Evolutionary conservation across 2,113 vertebrate genomes (phyloP).

Genomic region (Ploceus nigricollis): DNA sequence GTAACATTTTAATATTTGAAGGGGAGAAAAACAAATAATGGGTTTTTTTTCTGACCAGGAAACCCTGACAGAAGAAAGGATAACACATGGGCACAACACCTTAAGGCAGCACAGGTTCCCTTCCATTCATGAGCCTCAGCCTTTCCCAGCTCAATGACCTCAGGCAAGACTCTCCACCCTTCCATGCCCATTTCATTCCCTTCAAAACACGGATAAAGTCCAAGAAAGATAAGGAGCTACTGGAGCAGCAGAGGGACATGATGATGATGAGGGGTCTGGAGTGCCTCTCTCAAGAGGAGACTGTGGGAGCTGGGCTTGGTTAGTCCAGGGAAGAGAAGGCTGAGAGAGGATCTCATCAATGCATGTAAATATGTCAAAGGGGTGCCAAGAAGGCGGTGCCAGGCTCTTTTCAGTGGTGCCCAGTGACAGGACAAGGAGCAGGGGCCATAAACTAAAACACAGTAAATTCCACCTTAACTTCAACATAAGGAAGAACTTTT

Average conservation of each 20-base stretch:
- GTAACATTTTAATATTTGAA: background rate
- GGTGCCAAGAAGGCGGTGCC: background rate
- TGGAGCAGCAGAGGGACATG: background rate
- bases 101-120: background rate
- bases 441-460: background rate
- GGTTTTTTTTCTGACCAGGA: background rate
- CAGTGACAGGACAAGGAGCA: background rate
- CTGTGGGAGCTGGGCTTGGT: background rate
- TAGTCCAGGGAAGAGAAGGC: background rate
- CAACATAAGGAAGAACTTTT: too few species aligned
- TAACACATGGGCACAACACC: background rate
- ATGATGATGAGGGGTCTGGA: background rate
- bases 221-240: background rate
- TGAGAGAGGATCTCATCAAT: background rate
- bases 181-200: background rate
- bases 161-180: background rate
- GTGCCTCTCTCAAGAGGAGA: background rate
- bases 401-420: background rate
- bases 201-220: background rate
- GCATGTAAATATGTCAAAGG: background rate
- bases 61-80: background rate
- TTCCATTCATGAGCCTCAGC: background rate
- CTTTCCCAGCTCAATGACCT: background rate
- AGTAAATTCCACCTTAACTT: accelerated
- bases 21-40: background rate